Conservation (phyloP, 2,888 invertebrate genomes). For the Pelosia muscerda region DNA sequence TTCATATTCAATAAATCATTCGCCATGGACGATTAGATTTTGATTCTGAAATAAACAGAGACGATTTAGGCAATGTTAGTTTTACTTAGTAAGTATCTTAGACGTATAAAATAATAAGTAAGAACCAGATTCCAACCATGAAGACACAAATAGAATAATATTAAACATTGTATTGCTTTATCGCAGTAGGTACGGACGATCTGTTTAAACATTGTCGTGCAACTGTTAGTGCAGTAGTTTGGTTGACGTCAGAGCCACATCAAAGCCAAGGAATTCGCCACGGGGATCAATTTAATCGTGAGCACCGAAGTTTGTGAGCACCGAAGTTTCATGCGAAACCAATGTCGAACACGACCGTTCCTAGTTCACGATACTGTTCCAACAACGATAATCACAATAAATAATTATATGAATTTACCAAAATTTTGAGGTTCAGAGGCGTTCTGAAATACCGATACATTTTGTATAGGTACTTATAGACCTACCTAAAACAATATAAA, state of each 20-base stretch:
- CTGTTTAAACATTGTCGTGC: constrained; percentile 33
- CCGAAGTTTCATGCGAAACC: constrained; percentile 56
- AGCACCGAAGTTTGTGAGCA: constrained; percentile 48
- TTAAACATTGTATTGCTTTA: not conserved
- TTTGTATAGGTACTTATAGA: too few species aligned
- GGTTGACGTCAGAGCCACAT: constrained; percentile 44
- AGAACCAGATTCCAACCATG: too few species aligned
- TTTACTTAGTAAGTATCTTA: too few species aligned
- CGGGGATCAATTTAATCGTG: constrained; percentile 64
- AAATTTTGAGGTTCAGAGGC: constrained; percentile 36
- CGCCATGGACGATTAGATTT: not conserved
- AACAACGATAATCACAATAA: constrained; percentile 43
- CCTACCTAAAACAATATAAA: not conserved
- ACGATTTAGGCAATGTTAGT: not conserved
- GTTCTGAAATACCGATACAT: too few species aligned
- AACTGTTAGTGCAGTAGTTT: constrained; percentile 41
- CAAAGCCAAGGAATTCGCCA: constrained; percentile 59
- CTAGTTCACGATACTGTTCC: constrained; percentile 48
- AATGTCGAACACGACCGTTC: constrained; percentile 59
- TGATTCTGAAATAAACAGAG: not conserved
- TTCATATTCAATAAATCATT: not conserved
- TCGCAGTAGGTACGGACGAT: not conserved
- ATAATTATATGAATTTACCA: constrained; percentile 40
- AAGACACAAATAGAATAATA: not conserved
- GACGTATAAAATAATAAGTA: not conserved